Evolutionary conservation across 1,140 invertebrate genomes (phyloP), one percentile per base, ranked within the genome.

Genomic region (Thalassaphorura encarpata): DNA sequence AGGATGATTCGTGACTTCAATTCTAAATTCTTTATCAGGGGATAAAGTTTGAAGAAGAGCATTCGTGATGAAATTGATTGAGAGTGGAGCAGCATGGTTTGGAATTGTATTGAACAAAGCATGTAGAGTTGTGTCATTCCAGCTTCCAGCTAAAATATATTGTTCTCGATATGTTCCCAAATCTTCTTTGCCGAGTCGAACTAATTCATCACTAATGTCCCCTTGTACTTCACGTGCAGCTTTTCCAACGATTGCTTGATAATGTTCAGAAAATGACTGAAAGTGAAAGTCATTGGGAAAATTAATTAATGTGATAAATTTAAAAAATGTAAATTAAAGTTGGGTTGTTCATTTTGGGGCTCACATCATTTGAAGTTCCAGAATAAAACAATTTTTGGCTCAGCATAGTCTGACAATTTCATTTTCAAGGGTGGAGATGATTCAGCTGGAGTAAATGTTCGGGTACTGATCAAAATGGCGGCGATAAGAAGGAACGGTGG

Each of bases 51-150:
- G 67, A 11, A 82, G 68, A 36, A 83, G 49, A 39, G 77, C 66
- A 66, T 80, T 82, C 51, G 74, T 73, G 2, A 82, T 56, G 13
- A 78, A 52, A 66, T 77, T 77, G 26, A 84, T 64, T 0, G 77
- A 72, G 3, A 81, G 74, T 0, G 81, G 80, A 18, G 82, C 75
- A 29, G 81, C 77, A 68, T 89, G 86, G 67, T 79, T 81, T 0
- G 84, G 71, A 3, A 67, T 66, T 16, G 74, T 73, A 3, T 76
- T 76, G 67, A 73, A 79, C 42, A 77, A 45, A 0, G 61, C 54
- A 21, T 36, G 33, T 15, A 60, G 27, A 6, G 4, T 23, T 3
- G 11, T 15, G 31, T 50, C 24, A 13, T 23, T 56, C 8, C 60
- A 50, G 8, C 63, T 47, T 0, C 57, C 61, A 18, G 57, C 63